A percentile compares a stretch with the other conserved stretches of the same genome.
phyloP scores from a whole-genome alignment of 2,888 invertebrate species.

The Oxytorus armatus region DNA sequence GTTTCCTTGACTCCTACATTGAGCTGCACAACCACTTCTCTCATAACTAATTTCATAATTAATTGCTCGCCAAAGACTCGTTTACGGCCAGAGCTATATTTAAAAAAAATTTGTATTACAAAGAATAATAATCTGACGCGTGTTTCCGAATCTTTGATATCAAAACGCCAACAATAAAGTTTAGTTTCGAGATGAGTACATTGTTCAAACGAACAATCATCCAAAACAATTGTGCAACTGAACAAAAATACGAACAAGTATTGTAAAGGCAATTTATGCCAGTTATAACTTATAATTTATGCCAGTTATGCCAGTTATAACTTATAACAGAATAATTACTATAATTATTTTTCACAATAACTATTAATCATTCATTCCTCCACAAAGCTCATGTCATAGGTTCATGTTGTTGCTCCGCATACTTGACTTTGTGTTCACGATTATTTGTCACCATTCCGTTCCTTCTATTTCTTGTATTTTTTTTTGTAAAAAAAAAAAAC shows the following conservation, averaged over 20 bases:
- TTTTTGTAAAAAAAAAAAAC: too few relatives aligned
- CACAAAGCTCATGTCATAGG: neutral
- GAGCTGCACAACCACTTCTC: neutral
- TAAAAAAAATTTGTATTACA: neutral
- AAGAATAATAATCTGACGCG: neutral
- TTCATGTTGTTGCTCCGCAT: neutral
- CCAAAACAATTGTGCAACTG: too few relatives aligned
- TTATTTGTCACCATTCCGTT: neutral
- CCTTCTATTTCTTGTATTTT: conserved; percentile 3
- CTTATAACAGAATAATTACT: too few relatives aligned
- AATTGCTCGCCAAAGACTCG: neutral
- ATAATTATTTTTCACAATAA: neutral
- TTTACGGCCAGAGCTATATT: neutral
- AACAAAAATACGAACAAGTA: neutral
- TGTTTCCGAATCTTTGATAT: too few relatives aligned
- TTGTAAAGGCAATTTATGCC: too few relatives aligned
- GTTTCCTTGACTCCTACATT: neutral
- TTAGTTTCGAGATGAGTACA: too few relatives aligned
- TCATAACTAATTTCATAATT: neutral
- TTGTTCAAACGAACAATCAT: too few relatives aligned
- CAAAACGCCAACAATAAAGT: too few relatives aligned
- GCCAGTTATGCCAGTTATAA: too few relatives aligned
- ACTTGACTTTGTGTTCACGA: conserved; percentile 9
- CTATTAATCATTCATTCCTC: neutral
- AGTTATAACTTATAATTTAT: too few relatives aligned